Percentiles rank a stretch among this genome's conserved stretches.
These are phyloP conservation scores for Pygmarrhopalites habei DNA, from an alignment of 1,140 invertebrate genomes.

Conservation along the genomic window DNA sequence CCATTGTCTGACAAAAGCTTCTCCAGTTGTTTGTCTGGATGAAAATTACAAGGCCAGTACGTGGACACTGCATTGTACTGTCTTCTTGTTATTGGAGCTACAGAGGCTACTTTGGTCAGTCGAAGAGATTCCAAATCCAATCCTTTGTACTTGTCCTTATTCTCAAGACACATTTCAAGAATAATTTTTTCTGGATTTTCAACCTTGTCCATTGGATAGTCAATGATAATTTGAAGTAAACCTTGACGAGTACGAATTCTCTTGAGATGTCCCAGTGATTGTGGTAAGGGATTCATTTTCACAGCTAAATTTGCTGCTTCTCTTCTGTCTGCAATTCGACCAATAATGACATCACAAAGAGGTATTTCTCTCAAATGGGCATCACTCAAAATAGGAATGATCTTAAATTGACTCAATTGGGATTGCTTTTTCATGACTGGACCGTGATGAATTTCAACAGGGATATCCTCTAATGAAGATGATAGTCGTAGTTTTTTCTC, in stretches of 20 bases:
- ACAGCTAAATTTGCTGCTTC: slow-evolving; percentile 57
- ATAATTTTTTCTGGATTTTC: slow-evolving; percentile 21
- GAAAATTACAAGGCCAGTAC: slow-evolving; percentile 77
- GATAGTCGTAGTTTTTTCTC: slow-evolving; percentile 13
- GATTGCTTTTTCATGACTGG: background rate
- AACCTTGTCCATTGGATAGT: slow-evolving; percentile 27
- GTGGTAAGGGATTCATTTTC: slow-evolving; percentile 50
- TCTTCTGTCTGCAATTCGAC: slow-evolving; percentile 53
- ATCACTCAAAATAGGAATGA: slow-evolving; percentile 46
- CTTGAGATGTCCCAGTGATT: slow-evolving; percentile 61
- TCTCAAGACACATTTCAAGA: slow-evolving; percentile 28
- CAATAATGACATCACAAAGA: slow-evolving; percentile 54
- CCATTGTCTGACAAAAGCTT: slow-evolving; percentile 50
- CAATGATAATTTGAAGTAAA: slow-evolving; percentile 55
- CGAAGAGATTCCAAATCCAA: slow-evolving; percentile 49
- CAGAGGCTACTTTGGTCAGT: slow-evolving; percentile 54
- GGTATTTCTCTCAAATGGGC: slow-evolving; percentile 49
- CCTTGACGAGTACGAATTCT: slow-evolving; percentile 51
- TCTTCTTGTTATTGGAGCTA: slow-evolving; percentile 54
- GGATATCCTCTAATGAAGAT: background rate
- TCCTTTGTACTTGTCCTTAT: slow-evolving; percentile 46
- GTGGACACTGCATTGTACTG: slow-evolving; percentile 58
- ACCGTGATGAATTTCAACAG: too few species aligned
- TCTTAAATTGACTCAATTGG: background rate
- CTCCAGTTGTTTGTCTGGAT: slow-evolving; percentile 61